Evolutionary conservation across 2,797 vertebrate species (phyloP), one percentile per base, ranked within the genome.

Genomic region (Bufotes viridis): DNA sequence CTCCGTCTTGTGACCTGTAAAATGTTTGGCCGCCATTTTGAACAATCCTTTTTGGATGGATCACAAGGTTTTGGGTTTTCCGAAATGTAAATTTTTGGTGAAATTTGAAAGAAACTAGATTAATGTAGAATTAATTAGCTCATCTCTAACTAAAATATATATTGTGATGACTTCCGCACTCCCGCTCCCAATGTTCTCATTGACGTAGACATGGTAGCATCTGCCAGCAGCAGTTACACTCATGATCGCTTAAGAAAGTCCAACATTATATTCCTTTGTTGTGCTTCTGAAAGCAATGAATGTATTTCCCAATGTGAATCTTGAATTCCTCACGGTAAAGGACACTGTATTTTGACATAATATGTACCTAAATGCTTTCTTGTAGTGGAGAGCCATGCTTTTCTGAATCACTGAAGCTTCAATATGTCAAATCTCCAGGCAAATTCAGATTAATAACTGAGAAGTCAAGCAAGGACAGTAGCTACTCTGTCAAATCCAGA

Each of bases 401-500:
- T 81, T 81, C 61, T 81, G 34, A 49, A 49, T 24, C 60, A 63
- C 29, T 81, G 11, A 51, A 51, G 29, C 22, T 81, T 29, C 61
- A 18, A 81, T 81, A 81, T 81, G 61, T 49, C 18, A 81, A 65
- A 65, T 51, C 3, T 22, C 26, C 14, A 49, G 10, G 42, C 60
- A 81, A 81, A 81, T 81, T 81, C 80, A 24, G 29, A 51, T 34
- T 63, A 81, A 61, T 81, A 61, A 81, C 60, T 51, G 14, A 65
- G 29, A 67, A 49, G 80, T 67, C 80, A 81, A 65, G 80, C 61
- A 67, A 20, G 80, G 80, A 20, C 61, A 81, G 42, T 51, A 51
- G 57, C 63, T 81, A 81, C 22, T 24, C 55, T 61, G 79, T 81
- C 29, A 49, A 81, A 61, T n/a, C 74, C 26, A 81, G 26, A 34